Evolutionary conservation across 1,140 invertebrate genomes (phyloP).

Genomic region (Neodiprion pinetum): DNA sequence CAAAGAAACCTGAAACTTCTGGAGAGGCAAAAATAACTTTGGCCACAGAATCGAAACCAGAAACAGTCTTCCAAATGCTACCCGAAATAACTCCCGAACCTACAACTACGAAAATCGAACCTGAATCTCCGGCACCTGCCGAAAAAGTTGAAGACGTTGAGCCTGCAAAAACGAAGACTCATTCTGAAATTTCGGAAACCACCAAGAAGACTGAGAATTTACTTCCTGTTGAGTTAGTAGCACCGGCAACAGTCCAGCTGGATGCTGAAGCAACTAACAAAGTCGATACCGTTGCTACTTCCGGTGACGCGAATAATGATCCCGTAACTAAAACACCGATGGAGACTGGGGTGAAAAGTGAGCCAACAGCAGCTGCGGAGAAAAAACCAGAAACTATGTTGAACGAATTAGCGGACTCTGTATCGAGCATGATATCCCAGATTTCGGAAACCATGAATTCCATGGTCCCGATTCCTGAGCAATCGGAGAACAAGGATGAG

Average conservation of each 20-base stretch:
- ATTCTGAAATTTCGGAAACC: no score
- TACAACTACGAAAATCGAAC: neutral
- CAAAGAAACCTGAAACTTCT: slow-evolving; percentile 13
- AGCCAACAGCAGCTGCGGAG: neutral
- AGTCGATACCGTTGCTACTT: neutral
- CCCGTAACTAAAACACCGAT: neutral
- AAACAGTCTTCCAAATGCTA: slow-evolving; percentile 19
- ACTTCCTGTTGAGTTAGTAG: no score
- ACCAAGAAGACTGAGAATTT: no score
- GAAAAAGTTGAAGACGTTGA: neutral
- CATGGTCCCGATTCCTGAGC: slow-evolving; percentile 29
- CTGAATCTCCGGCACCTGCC: no score
- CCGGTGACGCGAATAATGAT: slow-evolving; percentile 8
- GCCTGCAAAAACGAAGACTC: neutral
- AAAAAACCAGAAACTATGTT: slow-evolving; percentile 36
- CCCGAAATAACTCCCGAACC: slow-evolving; percentile 19
- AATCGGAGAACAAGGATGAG: slow-evolving; percentile 1
- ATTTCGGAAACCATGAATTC: slow-evolving; percentile 45
- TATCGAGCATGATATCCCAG: slow-evolving; percentile 54
- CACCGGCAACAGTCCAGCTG: neutral
- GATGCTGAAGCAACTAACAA: no score
- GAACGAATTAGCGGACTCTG: slow-evolving; percentile 49
- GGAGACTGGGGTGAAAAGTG: neutral
- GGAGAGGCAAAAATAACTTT: no score
- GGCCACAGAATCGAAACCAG: neutral